A percentile compares a stretch with the other conserved stretches of the same genome.
phyloP scores from a whole-genome alignment of 64 coral and sea anemone species.

The Montipora cactus region DNA sequence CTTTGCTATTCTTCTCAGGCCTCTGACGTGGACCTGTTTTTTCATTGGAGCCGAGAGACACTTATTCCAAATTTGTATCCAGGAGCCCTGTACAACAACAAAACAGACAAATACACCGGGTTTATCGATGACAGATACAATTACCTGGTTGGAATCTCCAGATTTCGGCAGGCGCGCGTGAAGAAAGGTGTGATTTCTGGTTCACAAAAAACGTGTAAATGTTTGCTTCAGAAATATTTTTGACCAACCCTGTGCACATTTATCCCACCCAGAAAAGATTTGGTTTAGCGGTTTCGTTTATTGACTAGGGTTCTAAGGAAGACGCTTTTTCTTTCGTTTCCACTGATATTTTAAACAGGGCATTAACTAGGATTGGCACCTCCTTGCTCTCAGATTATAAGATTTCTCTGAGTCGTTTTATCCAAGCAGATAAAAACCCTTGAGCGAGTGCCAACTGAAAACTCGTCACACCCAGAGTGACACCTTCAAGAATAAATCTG shows the following conservation, averaged over 20 bases:
- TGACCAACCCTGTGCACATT: not conserved
- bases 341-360: too few species aligned
- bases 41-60: conserved; percentile 89
- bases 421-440: too few species aligned
- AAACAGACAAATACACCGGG: conserved; percentile 68
- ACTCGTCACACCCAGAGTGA: too few species aligned
- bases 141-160: conserved; percentile 90
- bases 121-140: conserved; percentile 73
- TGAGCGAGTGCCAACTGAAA: too few species aligned
- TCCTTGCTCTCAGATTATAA: too few species aligned
- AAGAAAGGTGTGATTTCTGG: conserved; percentile 56
- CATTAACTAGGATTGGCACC: too few species aligned
- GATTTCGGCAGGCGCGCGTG: conserved; percentile 80
- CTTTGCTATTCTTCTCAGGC: conserved; percentile 43
- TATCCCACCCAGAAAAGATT: not conserved
- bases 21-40: conserved; percentile 69
- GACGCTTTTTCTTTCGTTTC: too few species aligned
- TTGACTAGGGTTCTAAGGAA: too few species aligned
- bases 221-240: too few species aligned
- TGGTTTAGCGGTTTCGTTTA: too few species aligned
- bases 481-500: too few species aligned
- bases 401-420: too few species aligned
- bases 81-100: conserved; percentile 72
- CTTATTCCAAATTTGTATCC: conserved; percentile 73
- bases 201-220: not conserved